Evolutionary conservation across 2,113 vertebrate genomes (phyloP), one percentile per base, ranked within the genome.

Genomic region (Crypturellus undulatus): DNA sequence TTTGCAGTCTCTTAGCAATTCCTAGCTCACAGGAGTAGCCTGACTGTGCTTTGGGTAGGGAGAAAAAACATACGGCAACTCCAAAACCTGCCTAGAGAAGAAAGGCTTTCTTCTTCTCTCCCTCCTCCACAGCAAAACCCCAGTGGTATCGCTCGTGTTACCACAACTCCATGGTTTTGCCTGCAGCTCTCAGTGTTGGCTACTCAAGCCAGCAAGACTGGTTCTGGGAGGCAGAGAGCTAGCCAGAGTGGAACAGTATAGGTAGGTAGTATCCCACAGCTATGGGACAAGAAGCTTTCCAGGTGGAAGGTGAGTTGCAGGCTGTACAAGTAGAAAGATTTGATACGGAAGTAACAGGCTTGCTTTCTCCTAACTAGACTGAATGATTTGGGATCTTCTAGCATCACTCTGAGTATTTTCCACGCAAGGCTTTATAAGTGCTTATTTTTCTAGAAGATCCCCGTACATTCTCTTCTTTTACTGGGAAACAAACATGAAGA

Each of bases 1-100:
- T 96, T 96, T 93, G 79, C 90, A 94, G 90, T 93, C 86, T 94
- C 81, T 86, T 25, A 88, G 76, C 62, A 82, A 82, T 94, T 91
- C 89, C 40, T 42, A 63, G 85, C 34, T 88, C 63, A 42, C 3
- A 69, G 71, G 15, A 92, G 21, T 52, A 89, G 63, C 47, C 34
- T 72, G 71, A 20, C 34, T 34, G 14, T 28, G 17, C 70, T 60
- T 56, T 26, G 26, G 13, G 30, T 18, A 80, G 15, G 11, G 43
- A 67, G 25, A n/a, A 22, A 12, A 65, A 84, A 68, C 58, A 60
- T 0, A 21, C 84, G 68, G 24, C 25, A 84, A 24, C 34, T 69
- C 51, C 59, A 56, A 68, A 84, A 58, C 3, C 19, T 62, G 45
- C 45, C 49, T 34, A 30, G 65, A 86, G 34, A 40, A 83, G 49